Evolutionary conservation across 1,140 invertebrate species (phyloP), one percentile per base, ranked within the genome.

Genomic region (Drosophila tristis): DNA sequence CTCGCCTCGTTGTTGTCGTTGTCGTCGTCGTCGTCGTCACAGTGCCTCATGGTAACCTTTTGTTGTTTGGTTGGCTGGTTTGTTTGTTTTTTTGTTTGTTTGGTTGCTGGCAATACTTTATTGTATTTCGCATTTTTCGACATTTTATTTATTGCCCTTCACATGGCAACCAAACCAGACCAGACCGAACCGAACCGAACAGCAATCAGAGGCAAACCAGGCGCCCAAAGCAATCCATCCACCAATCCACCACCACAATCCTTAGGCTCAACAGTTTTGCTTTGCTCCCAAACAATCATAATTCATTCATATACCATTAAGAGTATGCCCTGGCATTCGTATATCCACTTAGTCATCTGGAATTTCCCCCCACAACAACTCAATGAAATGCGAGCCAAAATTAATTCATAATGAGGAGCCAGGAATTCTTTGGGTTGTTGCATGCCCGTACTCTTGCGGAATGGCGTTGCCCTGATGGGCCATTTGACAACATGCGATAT

Each of bases 131-230:
- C 84, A 87, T 82, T 89, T 80, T 89, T 66, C 76, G 73, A 67
- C 72, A 77, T 78, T 84, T 87, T 89, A 89, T 87, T 87, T 89
- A 89, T 89, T 77, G 85, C 85, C 76, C 66, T 89, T 89, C 65
- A 68, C 65, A 57, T 87, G 82, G 82, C 82, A 86, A 87, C 78
- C 61, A 44, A 50, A 29, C 25, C 45, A 39, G 59, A 13, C 29
- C 31, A 20, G 20, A 53, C 42, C 23, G 48, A 26, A 31, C 25
- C 9, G 45, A 49, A 23, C 31, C 31, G 25, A 15, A 23, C 8
- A 55, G 35, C 35, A 39, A 39, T 39, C 35, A 13, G 35, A 39
- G 35, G 11, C 11, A 35, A 35, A 35, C 31, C 8, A 9, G 31
- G 31, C 20, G 13, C 5, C 35, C 15, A 54, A 43, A 16, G 25